Conservation (phyloP, 2,113 vertebrate species). For the Mormyrus iriodes region DNA sequence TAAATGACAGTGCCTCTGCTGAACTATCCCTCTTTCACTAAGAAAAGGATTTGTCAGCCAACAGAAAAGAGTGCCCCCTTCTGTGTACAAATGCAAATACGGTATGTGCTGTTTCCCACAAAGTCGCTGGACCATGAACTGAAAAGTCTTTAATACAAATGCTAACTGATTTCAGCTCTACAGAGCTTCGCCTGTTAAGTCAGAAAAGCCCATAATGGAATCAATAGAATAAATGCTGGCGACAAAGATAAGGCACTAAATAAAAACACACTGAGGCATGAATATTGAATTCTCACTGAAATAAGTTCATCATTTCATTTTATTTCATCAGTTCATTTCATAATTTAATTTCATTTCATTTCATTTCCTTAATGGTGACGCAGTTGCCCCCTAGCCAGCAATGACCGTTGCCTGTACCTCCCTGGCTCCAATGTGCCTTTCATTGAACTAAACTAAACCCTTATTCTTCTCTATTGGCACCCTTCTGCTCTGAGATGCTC, state of each 20-base stretch:
- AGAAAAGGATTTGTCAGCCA: not conserved
- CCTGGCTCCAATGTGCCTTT: not conserved
- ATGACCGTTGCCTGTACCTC: not conserved
- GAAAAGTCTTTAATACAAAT: no score
- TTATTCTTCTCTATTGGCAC: not conserved
- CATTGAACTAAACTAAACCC: not conserved
- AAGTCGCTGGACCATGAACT: no score
- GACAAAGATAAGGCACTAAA: not conserved
- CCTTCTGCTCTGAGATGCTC: not conserved
- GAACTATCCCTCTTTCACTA: not conserved
- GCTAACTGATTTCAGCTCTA: no score
- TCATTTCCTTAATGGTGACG: not conserved
- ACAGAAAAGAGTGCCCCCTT: not conserved
- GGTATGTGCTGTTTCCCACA: not conserved
- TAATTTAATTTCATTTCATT: not conserved
- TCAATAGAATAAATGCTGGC: not conserved
- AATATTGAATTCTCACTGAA: not conserved
- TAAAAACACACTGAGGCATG: not conserved
- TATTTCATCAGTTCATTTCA: not conserved
- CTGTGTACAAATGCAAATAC: not conserved
- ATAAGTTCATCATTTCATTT: not conserved
- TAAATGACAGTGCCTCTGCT: not conserved
- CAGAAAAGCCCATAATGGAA: not conserved
- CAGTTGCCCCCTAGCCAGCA: not conserved
- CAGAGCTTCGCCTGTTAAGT: no score